Conservation (phyloP, 1,140 invertebrate genomes). For the Pemphigus obesinymphae region DNA sequence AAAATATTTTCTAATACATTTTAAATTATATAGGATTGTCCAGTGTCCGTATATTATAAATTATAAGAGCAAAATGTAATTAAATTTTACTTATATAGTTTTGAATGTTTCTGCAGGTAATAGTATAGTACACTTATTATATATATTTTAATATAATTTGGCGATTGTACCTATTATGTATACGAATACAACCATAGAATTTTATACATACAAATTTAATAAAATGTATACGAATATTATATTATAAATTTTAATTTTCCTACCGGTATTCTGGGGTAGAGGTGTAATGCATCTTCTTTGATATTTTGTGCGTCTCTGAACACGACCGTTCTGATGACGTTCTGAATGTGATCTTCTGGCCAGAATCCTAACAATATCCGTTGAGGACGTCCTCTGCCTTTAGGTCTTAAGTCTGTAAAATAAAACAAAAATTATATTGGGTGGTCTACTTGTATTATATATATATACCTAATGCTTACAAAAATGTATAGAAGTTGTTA, state of each 20-base stretch:
- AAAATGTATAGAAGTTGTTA: background rate
- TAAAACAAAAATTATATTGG: background rate
- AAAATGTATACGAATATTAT: too few relatives aligned
- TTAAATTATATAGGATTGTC: too few relatives aligned
- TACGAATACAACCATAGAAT: too few relatives aligned
- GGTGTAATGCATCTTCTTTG: slow-evolving; percentile 66
- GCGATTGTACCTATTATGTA: too few relatives aligned
- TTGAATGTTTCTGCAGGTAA: too few relatives aligned
- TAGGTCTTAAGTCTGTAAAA: slow-evolving; percentile 72
- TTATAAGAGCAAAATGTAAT: too few relatives aligned
- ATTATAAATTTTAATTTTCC: slow-evolving; percentile 43
- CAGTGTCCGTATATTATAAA: too few relatives aligned
- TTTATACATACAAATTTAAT: too few relatives aligned
- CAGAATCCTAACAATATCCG: slow-evolving; percentile 82
- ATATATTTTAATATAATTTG: too few relatives aligned
- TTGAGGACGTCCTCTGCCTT: slow-evolving; percentile 81
- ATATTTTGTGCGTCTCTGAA: slow-evolving; percentile 76
- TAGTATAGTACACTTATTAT: too few relatives aligned
- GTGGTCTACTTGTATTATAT: background rate
- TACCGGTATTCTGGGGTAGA: slow-evolving; percentile 55
- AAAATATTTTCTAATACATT: too few relatives aligned
- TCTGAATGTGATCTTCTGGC: slow-evolving; percentile 87
- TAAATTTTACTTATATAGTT: too few relatives aligned
- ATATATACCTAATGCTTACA: background rate
- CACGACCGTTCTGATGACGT: slow-evolving; percentile 83